Evolutionary conservation across 2,113 vertebrate species (phyloP).

Genomic region (Strigops habroptila): DNA sequence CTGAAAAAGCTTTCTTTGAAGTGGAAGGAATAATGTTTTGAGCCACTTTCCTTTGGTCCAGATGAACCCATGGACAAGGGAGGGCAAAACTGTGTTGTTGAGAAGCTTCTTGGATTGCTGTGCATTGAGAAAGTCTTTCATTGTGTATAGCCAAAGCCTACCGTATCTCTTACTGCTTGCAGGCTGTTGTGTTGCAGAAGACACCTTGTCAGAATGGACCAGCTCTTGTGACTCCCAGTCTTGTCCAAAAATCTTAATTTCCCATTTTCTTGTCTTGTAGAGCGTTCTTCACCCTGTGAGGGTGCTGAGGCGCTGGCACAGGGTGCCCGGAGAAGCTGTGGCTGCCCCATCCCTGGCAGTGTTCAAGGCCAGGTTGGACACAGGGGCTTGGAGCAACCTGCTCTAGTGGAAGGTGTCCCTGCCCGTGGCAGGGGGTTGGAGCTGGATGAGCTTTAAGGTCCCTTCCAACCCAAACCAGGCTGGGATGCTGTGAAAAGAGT

Average conservation of each 20-base stretch:
- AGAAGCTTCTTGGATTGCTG: neutral
- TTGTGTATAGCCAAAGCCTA: neutral
- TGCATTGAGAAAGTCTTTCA: fast-evolving
- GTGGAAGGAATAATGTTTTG: neutral
- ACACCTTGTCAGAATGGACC: neutral
- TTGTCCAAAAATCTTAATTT: neutral
- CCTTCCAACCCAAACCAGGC: neutral
- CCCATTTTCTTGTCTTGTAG: neutral
- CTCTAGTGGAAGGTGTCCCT: too few relatives aligned
- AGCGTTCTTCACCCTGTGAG: neutral
- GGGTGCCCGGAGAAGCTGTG: too few relatives aligned
- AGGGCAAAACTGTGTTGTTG: too few relatives aligned
- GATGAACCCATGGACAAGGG: neutral
- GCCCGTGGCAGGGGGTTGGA: neutral
- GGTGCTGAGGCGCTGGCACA: too few relatives aligned
- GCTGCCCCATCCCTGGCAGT: too few relatives aligned
- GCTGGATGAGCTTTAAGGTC: neutral
- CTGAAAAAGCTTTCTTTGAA: neutral
- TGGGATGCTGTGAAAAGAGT: neutral
- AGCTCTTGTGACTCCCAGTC: neutral
- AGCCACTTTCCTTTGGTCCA: neutral
- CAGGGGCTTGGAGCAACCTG: too few relatives aligned
- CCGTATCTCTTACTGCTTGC: fast-evolving
- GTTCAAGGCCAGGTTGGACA: too few relatives aligned
- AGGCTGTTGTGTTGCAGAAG: neutral